Evolutionary conservation across 2,797 vertebrate species (phyloP), one percentile per base, ranked within the genome.

Genomic region (Chaetophractus vellerosus): DNA sequence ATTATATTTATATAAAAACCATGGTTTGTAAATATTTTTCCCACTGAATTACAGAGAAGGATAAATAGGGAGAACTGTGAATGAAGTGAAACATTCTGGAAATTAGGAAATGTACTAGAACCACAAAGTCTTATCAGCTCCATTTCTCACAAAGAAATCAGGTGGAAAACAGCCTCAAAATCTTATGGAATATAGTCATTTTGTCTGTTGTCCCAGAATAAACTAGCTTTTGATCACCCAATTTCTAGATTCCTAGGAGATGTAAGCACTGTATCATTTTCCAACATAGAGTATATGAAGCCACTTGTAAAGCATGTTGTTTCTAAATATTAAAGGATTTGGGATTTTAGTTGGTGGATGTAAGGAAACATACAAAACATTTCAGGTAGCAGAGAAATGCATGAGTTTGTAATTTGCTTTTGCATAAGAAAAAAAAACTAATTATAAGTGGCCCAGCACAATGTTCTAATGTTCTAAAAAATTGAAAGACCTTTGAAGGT

Each of bases 321-420:
- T 74, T 90, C 64, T 85, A 80, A 78, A 93, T 68, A 33, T n/a
- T 75, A 63, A 80, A 59, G 5, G 24, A 78, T 1, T 0, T 76
- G 3, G 3, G 23, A 33, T 38, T 31, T 9, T 72, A 45, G 76
- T 57, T 33, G 1, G 8, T 57, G 3, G 31, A 31, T 0, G 63
- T 12, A 0, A 6, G 2, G 9, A 69, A 8, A 24, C 1, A 15
- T 0, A 16, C 14, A 45, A 52, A 84, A 78, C 31, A 2, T 4
- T 80, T 75, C 10, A 66, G 15, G 12, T 69, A 64, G 1, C 1
- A 28, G 66, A 59, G 7, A 48, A 71, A 64, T 55, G 9, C 0
- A 45, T 74, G 21, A 75, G 1, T 24, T 23, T 48, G 15, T 7
- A 48, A 50, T 82, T 16, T 48, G 55, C n/a, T 48, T 92, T 82